These are phyloP conservation scores for Latheticus oryzae DNA, from an alignment of 2,888 invertebrate species.

Conservation along the genomic window DNA sequence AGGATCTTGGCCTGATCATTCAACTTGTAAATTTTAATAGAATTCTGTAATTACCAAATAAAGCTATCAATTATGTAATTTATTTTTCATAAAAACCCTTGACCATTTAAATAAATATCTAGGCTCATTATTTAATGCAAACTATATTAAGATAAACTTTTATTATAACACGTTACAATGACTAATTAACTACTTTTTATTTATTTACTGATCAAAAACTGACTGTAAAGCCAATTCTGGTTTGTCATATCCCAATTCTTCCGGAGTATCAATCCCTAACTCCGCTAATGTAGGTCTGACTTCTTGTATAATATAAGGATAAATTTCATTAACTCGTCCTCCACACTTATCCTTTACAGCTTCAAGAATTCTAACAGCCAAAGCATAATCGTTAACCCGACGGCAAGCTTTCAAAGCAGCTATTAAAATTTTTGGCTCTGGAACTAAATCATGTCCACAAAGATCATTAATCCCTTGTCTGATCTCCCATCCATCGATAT, in stretches of 20 bases:
- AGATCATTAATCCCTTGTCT: conserved; percentile 92
- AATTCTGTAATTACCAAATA: conserved; percentile 42
- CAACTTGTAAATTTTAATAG: conserved; percentile 40
- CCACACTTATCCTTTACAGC: conserved; percentile 92
- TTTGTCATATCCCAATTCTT: conserved; percentile 96
- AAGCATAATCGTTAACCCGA: conserved; percentile 91
- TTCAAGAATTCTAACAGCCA: conserved; percentile 94
- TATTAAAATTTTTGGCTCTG: conserved; percentile 89
- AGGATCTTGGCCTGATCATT: conserved; percentile 42
- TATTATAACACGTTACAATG: conserved; percentile 20
- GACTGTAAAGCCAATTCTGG: conserved; percentile 90
- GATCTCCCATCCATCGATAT: conserved; percentile 95
- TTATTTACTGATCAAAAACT: conserved; percentile 70
- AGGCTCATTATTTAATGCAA: conserved; percentile 3
- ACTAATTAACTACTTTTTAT: conserved; percentile 18
- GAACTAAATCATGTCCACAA: conserved; percentile 90
- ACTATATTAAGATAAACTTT: too few species aligned
- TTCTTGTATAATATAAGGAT: conserved; percentile 90
- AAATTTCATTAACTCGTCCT: conserved; percentile 77
- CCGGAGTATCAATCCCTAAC: conserved; percentile 92
- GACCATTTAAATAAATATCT: neutral
- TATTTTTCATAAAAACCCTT: too few species aligned
- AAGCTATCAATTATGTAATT: conserved; percentile 40
- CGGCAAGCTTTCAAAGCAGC: conserved; percentile 93
- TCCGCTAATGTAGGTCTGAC: conserved; percentile 92